Evolutionary conservation across 2,113 vertebrate species (phyloP).

Genomic region (Campylorhamphus procurvoides): DNA sequence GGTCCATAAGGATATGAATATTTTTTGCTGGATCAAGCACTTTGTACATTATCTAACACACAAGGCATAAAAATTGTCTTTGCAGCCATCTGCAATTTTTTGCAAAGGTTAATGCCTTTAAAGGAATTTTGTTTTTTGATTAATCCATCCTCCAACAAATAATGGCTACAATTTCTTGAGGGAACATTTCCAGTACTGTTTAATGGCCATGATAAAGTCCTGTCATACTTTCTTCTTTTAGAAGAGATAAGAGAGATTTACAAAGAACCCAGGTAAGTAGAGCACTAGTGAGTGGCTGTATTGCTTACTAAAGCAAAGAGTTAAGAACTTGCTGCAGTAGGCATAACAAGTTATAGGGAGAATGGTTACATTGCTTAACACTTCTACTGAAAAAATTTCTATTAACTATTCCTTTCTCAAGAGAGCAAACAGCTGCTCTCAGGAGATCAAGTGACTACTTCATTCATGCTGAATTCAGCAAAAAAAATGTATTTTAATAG

Average conservation of each 20-base stretch:
- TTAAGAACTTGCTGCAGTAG: not conserved
- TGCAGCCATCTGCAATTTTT: slow-evolving; percentile 15
- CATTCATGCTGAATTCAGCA: not conserved
- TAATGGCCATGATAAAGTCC: not conserved
- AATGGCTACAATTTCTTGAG: not conserved
- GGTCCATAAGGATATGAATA: slow-evolving; percentile 1
- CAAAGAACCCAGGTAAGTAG: not conserved
- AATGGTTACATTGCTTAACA: not conserved
- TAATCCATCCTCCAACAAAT: not conserved
- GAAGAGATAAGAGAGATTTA: not conserved
- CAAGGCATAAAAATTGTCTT: slow-evolving; percentile 10
- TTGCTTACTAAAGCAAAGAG: not conserved
- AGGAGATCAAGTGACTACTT: not conserved
- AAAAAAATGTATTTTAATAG: not conserved
- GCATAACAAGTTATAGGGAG: not conserved
- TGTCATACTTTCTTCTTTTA: not conserved
- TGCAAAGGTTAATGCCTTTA: slow-evolving; percentile 29
- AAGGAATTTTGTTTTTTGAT: not conserved
- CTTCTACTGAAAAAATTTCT: not conserved
- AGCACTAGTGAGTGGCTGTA: not conserved
- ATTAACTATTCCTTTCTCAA: not conserved
- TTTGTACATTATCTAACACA: slow-evolving; percentile 8
- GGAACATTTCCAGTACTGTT: not conserved
- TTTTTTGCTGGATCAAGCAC: slow-evolving; percentile 26
- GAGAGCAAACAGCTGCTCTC: not conserved